Evolutionary conservation across 2,113 vertebrate species (phyloP).

Genomic region (Myanophis thanlyinensis): DNA sequence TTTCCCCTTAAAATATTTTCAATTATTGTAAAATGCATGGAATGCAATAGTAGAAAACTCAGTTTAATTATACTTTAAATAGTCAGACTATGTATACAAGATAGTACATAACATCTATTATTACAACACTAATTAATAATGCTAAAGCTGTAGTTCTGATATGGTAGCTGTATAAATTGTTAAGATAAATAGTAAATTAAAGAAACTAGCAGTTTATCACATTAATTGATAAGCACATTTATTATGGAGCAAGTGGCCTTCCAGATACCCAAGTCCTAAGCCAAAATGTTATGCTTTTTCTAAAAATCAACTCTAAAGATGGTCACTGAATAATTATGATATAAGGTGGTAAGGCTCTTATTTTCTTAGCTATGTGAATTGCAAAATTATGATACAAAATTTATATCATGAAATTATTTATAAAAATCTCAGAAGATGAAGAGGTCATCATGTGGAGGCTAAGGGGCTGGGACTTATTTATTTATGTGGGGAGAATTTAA

Average conservation of each 20-base stretch:
- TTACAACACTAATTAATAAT: conserved; percentile 41
- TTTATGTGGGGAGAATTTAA: neutral
- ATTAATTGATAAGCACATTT: neutral
- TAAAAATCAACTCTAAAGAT: neutral
- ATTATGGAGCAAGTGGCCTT: neutral
- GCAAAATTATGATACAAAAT: neutral
- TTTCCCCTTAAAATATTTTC: neutral
- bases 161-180: neutral
- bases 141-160: neutral
- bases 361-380: neutral
- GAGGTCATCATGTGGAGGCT: neutral
- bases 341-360: neutral
- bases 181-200: neutral
- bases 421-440: neutral
- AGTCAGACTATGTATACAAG: neutral
- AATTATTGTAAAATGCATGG: neutral
- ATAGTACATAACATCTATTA: neutral
- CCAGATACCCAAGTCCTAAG: neutral
- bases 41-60: neutral
- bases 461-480: neutral
- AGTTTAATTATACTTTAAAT: neutral
- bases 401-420: neutral
- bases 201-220: neutral
- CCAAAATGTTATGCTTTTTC: neutral
- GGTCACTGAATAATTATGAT: neutral